Evolutionary conservation across 2,113 vertebrate species (phyloP), one percentile per base, ranked within the genome.

Genomic region (Oreochromis tanganicae): DNA sequence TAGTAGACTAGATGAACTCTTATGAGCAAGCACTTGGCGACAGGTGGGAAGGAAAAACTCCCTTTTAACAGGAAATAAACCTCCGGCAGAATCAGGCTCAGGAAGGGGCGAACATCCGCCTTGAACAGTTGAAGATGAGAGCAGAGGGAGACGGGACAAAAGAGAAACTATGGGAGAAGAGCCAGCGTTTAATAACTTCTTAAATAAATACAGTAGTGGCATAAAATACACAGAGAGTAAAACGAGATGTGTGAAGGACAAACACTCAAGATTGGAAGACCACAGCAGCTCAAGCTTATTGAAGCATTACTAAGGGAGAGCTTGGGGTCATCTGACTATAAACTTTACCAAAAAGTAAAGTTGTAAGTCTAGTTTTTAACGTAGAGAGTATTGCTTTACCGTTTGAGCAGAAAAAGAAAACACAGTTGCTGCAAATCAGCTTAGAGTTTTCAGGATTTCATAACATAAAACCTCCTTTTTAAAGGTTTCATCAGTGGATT

Each of bases 41-140:
- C 19, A 73, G 38, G 38, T 73, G 21, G 38, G 38, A 73, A 46
- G 38, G 66, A 71, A 73, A 73, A 73, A 16, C n/a, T 46, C n/a
- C 9, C 66, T 73, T 71, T 46, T 73, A 73, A 46, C 66, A 73
- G 66, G 38, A 73, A 46, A 68, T 24, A 73, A 46, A 73, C 5
- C 0, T 27, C 66, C 0, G 4, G 38, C 38, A 71, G 7, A 71
- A 24, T 24, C 38, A 46, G 68, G 38, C 38, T 6, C 38, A 27
- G 21, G 38, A 3, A 1, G 68, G 3, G 21, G 68, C 0, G 0
- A 14, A 14, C 63, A 41, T 21, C 1, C 1, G 1, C 63, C 19
- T 21, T 3, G 36, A 41, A 41, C 4, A 2, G 7, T 41, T 68
- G n/a, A 41, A 41, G 63, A 41, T 68, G 36, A 68, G 36, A 43